These are phyloP conservation scores for Chascanopsetta lugubris DNA, from an alignment of 2,113 vertebrate genomes.

Conservation along the genomic window DNA sequence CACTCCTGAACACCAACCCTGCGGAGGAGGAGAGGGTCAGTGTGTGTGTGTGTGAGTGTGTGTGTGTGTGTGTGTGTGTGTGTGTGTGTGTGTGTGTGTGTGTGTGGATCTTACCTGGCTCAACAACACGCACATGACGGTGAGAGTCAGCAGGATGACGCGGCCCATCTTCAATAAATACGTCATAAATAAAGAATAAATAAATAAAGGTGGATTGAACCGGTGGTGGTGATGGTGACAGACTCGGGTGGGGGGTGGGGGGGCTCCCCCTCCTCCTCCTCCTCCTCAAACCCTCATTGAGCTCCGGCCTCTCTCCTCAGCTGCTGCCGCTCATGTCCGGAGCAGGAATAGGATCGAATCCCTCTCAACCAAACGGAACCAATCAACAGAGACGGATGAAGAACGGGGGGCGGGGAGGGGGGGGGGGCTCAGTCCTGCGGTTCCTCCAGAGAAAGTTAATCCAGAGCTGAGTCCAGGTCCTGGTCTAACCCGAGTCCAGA, in stretches of 20 bases:
- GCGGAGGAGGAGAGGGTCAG: slow-evolving; percentile 40
- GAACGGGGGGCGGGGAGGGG: no score
- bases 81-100: background rate
- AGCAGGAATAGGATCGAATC: slow-evolving; percentile 29
- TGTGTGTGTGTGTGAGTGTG: background rate
- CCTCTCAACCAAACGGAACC: slow-evolving; percentile 47
- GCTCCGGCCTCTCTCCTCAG: slow-evolving; percentile 66
- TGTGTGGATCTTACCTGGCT: slow-evolving; percentile 84
- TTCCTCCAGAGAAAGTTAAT: slow-evolving; percentile 68
- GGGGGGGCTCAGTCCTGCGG: slow-evolving; percentile 57
- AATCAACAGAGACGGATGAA: slow-evolving; percentile 7
- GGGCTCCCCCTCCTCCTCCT: slow-evolving; percentile 71
- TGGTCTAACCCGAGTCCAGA: slow-evolving; percentile 63
- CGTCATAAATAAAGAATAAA: slow-evolving; percentile 78
- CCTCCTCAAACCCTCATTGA: slow-evolving; percentile 66
- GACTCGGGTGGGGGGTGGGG: slow-evolving; percentile 26
- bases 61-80: background rate
- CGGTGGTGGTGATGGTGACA: no score
- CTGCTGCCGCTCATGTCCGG: slow-evolving; percentile 71
- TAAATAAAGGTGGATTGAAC: no score
- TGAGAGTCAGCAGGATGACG: slow-evolving; percentile 81
- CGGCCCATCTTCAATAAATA: slow-evolving; percentile 87
- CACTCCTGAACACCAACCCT: slow-evolving; percentile 92
- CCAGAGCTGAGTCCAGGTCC: slow-evolving; percentile 57
- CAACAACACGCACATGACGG: slow-evolving; percentile 83